Evolutionary conservation across 2,113 vertebrate genomes (phyloP), one percentile per base, ranked within the genome.

Genomic region (Pseudorasbora parva): DNA sequence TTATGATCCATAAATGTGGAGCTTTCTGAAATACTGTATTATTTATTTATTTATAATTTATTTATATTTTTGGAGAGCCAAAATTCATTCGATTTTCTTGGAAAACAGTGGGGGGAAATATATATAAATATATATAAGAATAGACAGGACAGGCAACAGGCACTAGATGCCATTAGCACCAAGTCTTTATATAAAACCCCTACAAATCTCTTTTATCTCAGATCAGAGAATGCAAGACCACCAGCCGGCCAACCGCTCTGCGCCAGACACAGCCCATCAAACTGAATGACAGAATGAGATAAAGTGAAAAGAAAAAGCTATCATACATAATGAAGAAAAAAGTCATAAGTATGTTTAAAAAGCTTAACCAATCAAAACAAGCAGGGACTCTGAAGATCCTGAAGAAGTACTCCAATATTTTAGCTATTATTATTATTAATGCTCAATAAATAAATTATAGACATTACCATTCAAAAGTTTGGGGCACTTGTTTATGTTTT

Each of bases 1-100:
- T 89, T 91, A 89, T 82, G 86, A 88, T 81, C 87, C 87, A 90
- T 89, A 89, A 89, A 85, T 41, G 47, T 69, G 62, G 78, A 45
- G 23, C 47, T 88, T 87, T 84, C 41, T 76, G 37, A 81, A 59
- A 84, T 81, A 85, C 14, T 73, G 49, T 41, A 14, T 21, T 15
- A 25, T 56, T 66, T 49, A 78, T 86, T 60, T 59, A 82, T 75
- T 79, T 57, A 0, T 66, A 8, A n/a, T n/a, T n/a, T 21, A 30
- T 37, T 37, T 37, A 37, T 37, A 37, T 37, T 37, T 37, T 37
- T 37, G 37, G 37, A 37, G 49, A 80, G 37, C 25, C 27, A 69
- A 84, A 51, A 75, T 71, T 81, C 59, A 72, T 86, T 76, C 37
- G 21, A 33, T 5, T 72, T 45, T 60, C 62, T 41, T 41, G 5